Evolutionary conservation across 2,797 vertebrate species (phyloP).

Genomic region (Pipistrellus kuhlii): DNA sequence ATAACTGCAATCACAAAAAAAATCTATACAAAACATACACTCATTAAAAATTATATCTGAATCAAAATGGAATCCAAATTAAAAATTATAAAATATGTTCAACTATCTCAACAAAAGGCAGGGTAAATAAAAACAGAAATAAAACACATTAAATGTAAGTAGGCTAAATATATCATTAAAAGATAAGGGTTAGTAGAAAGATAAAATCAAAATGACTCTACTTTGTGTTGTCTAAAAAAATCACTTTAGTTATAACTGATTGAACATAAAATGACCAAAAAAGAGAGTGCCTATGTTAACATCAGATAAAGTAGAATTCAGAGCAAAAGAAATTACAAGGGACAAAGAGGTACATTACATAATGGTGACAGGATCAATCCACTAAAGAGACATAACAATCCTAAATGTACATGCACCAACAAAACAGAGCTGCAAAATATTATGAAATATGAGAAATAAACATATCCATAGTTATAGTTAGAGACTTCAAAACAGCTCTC

Average conservation of each 20-base stretch:
- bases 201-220: background rate
- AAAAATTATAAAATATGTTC: slow-evolving; percentile 3
- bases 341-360: background rate
- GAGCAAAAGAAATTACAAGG: background rate
- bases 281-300: background rate
- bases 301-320: background rate
- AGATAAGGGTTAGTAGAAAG: background rate
- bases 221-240: background rate
- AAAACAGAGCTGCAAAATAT: background rate
- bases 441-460: background rate
- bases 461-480: background rate
- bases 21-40: background rate
- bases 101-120: background rate
- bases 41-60: background rate
- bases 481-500: background rate
- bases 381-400: background rate
- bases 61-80: background rate
- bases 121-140: background rate
- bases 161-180: background rate
- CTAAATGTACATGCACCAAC: background rate
- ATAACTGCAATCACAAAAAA: background rate
- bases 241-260: background rate
- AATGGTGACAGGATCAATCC: background rate
- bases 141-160: slow-evolving; percentile 15
- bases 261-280: background rate